Evolutionary conservation across 2,113 vertebrate species (phyloP).

Genomic region (Sminthopsis crassicaudata): DNA sequence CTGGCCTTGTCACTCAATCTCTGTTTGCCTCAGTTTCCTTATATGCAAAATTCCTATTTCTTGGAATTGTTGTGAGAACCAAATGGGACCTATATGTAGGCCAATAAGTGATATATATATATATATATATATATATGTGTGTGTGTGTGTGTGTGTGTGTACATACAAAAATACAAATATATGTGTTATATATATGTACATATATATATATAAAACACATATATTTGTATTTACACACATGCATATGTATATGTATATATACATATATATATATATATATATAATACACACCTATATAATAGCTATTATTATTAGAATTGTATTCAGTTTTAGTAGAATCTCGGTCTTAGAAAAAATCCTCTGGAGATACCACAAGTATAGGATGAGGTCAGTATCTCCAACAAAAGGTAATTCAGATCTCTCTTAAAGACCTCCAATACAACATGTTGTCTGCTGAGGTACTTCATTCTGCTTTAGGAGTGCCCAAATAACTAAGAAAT

Average conservation of each 20-base stretch:
- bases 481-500: background rate
- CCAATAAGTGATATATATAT: too few species aligned
- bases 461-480: background rate
- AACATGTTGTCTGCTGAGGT: background rate
- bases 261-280: too few species aligned
- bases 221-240: too few species aligned
- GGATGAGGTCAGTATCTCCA: background rate
- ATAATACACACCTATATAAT: too few species aligned
- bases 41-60: background rate
- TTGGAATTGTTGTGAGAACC: background rate
- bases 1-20: background rate
- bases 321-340: background rate
- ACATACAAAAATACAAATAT: too few species aligned
- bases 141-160: too few species aligned
- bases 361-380: background rate
- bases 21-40: background rate
- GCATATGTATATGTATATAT: too few species aligned
- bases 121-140: too few species aligned
- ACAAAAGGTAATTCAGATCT: background rate
- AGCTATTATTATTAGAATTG: background rate
- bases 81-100: too few species aligned
- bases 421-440: background rate
- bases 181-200: too few species aligned
- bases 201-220: too few species aligned
- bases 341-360: background rate